These are phyloP conservation scores for Mormyrus proboscirostris DNA, from an alignment of 2,797 vertebrate genomes.

Conservation along the genomic window DNA sequence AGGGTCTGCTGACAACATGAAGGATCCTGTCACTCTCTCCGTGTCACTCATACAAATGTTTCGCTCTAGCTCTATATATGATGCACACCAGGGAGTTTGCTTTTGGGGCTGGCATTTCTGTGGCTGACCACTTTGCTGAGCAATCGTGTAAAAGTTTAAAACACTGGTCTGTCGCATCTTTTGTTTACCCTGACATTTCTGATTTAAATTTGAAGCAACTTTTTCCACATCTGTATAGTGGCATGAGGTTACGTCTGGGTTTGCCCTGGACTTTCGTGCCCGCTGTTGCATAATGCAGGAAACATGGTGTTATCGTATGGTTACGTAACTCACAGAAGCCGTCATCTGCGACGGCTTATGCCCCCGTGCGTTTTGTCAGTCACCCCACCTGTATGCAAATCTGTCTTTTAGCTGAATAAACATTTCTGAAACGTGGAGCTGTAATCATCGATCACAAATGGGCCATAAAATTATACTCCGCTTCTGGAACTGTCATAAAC, in stretches of 20 bases:
- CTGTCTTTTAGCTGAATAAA: neutral
- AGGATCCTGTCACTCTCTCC: neutral
- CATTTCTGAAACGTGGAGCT: neutral
- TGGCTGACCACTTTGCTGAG: neutral
- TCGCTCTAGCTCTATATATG: neutral
- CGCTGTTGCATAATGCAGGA: neutral
- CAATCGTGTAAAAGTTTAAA: neutral
- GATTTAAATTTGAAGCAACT: neutral
- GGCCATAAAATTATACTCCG: neutral
- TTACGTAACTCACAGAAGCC: neutral
- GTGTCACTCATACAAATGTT: neutral
- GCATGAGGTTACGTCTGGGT: neutral
- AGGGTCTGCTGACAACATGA: neutral
- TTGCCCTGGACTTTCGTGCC: neutral
- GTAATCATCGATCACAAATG: neutral
- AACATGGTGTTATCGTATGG: neutral
- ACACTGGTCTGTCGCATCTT: neutral
- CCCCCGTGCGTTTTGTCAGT: neutral
- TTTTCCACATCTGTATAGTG: neutral
- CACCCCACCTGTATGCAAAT: neutral
- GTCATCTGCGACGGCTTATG: neutral
- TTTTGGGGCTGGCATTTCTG: neutral
- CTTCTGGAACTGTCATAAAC: neutral
- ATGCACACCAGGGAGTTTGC: neutral
- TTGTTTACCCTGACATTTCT: neutral